Conservation (phyloP, 2,888 invertebrate genomes). For the Synanthedon formicaeformis region DNA sequence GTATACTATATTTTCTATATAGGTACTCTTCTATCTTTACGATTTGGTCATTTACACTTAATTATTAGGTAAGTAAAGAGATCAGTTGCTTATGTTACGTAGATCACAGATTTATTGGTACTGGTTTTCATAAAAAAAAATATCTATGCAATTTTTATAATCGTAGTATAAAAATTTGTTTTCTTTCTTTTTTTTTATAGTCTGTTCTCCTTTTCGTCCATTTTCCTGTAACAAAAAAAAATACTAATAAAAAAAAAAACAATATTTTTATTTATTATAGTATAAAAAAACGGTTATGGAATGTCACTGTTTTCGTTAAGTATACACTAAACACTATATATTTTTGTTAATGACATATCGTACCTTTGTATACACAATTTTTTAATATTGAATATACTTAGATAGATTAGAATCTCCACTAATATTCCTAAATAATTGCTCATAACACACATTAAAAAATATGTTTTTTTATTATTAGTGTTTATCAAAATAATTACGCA, state of each 20-base stretch:
- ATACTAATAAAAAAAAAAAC: not conserved
- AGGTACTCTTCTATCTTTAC: not conserved
- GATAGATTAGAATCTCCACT: too few species aligned
- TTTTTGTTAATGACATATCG: too few species aligned
- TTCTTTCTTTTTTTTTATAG: conserved; percentile 2
- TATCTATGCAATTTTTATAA: conserved; percentile 4
- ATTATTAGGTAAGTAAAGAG: conserved; percentile 12
- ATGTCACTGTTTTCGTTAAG: too few species aligned
- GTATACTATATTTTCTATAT: not conserved
- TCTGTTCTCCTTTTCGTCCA: conserved; percentile 28
- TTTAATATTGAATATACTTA: too few species aligned
- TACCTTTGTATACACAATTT: too few species aligned
- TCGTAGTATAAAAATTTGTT: conserved; percentile 3
- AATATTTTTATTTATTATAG: too few species aligned
- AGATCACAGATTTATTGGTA: conserved; percentile 11
- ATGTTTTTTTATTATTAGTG: too few species aligned
- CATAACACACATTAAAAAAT: too few species aligned
- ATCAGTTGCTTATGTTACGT: conserved; percentile 15
- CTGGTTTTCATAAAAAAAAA: conserved; percentile 4
- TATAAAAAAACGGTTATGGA: too few species aligned
- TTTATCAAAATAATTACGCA: too few species aligned
- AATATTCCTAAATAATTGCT: too few species aligned
- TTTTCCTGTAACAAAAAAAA: conserved; percentile 43
- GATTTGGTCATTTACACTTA: conserved; percentile 13
- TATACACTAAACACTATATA: too few species aligned